Evolutionary conservation across 2,797 vertebrate genomes (phyloP).

Genomic region (Fistularia commersonii): DNA sequence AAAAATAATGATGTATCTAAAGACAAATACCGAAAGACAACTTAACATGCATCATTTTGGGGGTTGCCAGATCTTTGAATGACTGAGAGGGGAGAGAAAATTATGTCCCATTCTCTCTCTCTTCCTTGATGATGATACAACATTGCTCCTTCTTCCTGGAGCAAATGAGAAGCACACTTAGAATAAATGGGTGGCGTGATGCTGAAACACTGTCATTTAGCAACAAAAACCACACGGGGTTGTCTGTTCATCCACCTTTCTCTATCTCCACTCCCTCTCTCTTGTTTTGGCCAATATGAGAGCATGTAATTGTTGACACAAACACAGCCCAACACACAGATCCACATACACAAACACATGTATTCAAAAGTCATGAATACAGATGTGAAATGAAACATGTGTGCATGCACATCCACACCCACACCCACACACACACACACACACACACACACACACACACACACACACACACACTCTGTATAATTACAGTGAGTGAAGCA

Average conservation of each 20-base stretch:
- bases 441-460: constrained; percentile 8
- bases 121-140: constrained; percentile 24
- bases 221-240: constrained; percentile 67
- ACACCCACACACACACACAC: constrained; percentile 10
- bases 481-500: constrained; percentile 74
- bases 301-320: constrained; percentile 25
- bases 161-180: constrained; percentile 52
- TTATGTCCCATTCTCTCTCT: constrained; percentile 20
- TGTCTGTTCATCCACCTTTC: constrained; percentile 47
- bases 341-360: constrained; percentile 3
- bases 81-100: constrained; percentile 19
- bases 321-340: constrained; percentile 3
- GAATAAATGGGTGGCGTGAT: constrained; percentile 59
- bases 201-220: constrained; percentile 68
- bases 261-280: constrained; percentile 17
- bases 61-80: constrained; percentile 40
- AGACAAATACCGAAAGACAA: constrained; percentile 1
- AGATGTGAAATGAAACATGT: too few species aligned
- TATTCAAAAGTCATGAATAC: too few species aligned
- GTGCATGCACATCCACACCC: not conserved
- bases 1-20: not conserved
- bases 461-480: constrained; percentile 44
- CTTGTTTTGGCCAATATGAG: constrained; percentile 28
- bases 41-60: constrained; percentile 26
- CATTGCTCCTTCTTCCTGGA: constrained; percentile 18